Conservation (phyloP, 2,888 invertebrate genomes). For the Alcis repandata region DNA sequence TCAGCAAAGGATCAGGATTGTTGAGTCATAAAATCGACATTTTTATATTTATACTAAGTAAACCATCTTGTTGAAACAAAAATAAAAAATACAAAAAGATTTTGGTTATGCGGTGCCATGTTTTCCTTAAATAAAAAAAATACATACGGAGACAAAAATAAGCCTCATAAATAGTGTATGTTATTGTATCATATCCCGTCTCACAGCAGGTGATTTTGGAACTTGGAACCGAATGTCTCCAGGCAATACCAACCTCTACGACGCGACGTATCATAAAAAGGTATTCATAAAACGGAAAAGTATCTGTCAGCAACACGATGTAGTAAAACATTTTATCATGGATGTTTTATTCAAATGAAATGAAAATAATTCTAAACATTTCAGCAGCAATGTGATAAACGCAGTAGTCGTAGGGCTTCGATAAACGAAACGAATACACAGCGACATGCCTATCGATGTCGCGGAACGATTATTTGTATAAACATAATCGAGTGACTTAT, state of each 20-base stretch:
- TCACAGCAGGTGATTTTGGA: constrained; percentile 20
- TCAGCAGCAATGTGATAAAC: background rate
- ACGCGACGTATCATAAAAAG: constrained; percentile 10
- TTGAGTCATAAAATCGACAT: too few relatives aligned
- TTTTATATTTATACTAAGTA: too few relatives aligned
- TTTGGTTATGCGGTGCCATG: background rate
- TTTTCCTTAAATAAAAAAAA: background rate
- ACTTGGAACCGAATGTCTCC: constrained; percentile 12
- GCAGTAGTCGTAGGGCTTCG: background rate
- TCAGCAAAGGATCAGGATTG: background rate
- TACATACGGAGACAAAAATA: constrained; percentile 2
- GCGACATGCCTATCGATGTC: constrained; percentile 12
- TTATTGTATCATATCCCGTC: constrained; percentile 22
- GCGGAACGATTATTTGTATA: constrained; percentile 10
- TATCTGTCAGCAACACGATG: background rate
- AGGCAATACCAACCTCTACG: constrained; percentile 1
- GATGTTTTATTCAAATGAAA: background rate
- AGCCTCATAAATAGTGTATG: constrained; percentile 15
- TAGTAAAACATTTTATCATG: background rate
- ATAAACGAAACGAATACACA: constrained; percentile 7
- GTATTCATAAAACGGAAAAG: background rate
- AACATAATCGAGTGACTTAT: constrained; percentile 16
- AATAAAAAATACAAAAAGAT: background rate
- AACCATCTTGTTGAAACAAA: background rate
- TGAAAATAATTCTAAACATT: too few relatives aligned